Percentiles rank a stretch among this genome's conserved stretches.
These are phyloP conservation scores for Geopemphigus sp. DNA, from an alignment of 1,140 invertebrate species.

Conservation along the genomic window DNA sequence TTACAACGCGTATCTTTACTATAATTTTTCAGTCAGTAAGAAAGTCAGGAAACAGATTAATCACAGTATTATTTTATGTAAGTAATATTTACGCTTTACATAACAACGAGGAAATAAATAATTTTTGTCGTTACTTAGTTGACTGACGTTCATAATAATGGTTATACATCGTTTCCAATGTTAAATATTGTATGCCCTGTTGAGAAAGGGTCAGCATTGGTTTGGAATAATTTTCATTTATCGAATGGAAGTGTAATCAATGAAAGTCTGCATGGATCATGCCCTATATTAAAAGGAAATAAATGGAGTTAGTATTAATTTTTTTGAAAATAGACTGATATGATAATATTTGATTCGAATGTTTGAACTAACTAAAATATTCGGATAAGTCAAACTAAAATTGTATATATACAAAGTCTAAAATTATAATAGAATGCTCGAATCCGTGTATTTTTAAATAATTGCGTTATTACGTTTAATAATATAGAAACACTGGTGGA, in stretches of 20 bases:
- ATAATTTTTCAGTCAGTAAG: not conserved
- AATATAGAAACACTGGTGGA: too few relatives aligned
- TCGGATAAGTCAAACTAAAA: too few relatives aligned
- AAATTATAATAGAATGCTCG: too few relatives aligned
- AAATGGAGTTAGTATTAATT: conserved; percentile 32
- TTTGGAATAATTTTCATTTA: not conserved
- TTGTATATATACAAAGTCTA: too few relatives aligned
- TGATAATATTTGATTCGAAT: too few relatives aligned
- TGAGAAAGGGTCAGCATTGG: not conserved
- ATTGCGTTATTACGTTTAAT: too few relatives aligned
- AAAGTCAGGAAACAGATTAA: not conserved
- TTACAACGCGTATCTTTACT: too few relatives aligned
- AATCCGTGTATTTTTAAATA: too few relatives aligned
- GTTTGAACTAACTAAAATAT: too few relatives aligned
- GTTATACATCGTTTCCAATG: not conserved
- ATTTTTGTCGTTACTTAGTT: not conserved
- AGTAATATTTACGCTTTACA: not conserved
- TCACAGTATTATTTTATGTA: conserved; percentile 4
- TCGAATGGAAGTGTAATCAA: not conserved
- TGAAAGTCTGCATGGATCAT: conserved; percentile 8
- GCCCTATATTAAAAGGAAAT: conserved; percentile 26
- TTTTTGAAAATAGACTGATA: too few relatives aligned
- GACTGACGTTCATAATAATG: not conserved
- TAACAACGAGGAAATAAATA: not conserved
- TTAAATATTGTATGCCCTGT: not conserved